These are phyloP conservation scores for Regulus satrapa DNA, from an alignment of 2,113 vertebrate species.

Conservation along the genomic window DNA sequence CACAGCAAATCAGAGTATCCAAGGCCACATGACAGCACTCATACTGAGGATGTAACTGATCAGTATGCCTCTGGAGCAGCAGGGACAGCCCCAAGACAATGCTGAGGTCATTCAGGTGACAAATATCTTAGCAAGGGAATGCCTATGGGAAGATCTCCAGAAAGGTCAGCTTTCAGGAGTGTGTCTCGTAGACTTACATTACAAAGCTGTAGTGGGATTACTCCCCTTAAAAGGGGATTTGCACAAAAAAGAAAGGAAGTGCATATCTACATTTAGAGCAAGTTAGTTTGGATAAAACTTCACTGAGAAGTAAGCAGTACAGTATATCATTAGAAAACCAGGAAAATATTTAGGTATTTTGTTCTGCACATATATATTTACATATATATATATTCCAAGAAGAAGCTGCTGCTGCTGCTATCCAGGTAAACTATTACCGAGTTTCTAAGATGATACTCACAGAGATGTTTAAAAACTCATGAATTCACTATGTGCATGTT, in stretches of 20 bases:
- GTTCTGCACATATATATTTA: not conserved
- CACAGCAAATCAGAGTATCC: not conserved
- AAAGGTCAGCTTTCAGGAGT: not conserved
- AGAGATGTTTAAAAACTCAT: not conserved
- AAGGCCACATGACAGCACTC: rapidly evolving
- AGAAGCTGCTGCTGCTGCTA: not conserved
- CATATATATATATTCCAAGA: not conserved
- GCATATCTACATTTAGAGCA: not conserved
- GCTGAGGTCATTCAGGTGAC: not conserved
- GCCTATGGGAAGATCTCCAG: not conserved
- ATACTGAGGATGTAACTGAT: not conserved
- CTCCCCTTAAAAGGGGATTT: not conserved
- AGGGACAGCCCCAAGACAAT: not conserved
- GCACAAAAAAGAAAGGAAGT: not conserved
- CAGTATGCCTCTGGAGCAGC: not conserved
- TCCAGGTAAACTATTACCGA: not conserved
- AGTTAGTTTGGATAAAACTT: not conserved
- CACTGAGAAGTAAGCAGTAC: not conserved
- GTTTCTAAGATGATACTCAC: not conserved
- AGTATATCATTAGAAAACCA: not conserved
- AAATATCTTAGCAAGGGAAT: not conserved
- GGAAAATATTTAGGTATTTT: not conserved
- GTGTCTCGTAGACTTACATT: not conserved
- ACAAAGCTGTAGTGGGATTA: not conserved
- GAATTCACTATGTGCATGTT: not conserved